Conservation (phyloP, 2,113 vertebrate genomes). For the Suncus etruscus region DNA sequence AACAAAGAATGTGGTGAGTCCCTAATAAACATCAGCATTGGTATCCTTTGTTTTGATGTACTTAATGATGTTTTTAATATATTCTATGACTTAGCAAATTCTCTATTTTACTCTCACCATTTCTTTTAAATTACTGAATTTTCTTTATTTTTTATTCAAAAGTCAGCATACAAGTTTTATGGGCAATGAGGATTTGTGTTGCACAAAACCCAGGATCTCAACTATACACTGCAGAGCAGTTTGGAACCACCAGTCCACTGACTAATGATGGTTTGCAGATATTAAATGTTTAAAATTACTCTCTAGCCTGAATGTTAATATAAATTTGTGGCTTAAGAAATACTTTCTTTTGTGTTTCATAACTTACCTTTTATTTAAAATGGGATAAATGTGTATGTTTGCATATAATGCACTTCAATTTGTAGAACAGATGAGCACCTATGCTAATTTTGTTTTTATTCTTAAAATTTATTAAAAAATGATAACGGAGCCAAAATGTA, state of each 20-base stretch:
- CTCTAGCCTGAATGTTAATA: background rate
- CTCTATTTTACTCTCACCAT: background rate
- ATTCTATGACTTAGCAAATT: background rate
- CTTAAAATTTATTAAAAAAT: too few species aligned
- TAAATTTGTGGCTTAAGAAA: too few species aligned
- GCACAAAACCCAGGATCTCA: background rate
- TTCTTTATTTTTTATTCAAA: background rate
- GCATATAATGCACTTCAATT: too few species aligned
- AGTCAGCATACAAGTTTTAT: too few species aligned
- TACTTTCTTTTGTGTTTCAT: too few species aligned
- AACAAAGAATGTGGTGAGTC: background rate
- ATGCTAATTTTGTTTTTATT: too few species aligned
- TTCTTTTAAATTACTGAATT: background rate
- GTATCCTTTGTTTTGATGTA: background rate
- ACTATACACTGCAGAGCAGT: background rate
- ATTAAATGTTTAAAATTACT: background rate
- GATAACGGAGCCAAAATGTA: too few species aligned
- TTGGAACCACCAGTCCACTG: background rate
- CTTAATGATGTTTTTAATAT: background rate
- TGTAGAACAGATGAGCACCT: too few species aligned
- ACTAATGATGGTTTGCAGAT: background rate
- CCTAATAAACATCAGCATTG: background rate
- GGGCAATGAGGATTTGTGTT: too few species aligned
- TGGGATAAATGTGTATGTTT: too few species aligned
- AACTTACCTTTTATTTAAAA: too few species aligned